Conservation (phyloP, 2,888 invertebrate species). For the Alitta virens region DNA sequence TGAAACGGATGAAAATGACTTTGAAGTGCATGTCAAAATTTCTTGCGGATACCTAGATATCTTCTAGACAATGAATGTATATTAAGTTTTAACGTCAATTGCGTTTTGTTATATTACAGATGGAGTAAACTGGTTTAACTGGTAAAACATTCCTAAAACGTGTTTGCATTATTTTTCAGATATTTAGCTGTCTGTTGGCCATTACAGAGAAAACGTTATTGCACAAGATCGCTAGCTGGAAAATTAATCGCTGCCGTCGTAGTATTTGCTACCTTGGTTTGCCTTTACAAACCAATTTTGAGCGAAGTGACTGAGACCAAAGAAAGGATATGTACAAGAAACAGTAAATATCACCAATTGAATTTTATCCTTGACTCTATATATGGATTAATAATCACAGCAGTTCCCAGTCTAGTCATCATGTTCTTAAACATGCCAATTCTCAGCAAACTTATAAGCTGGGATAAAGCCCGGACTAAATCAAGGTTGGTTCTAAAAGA, state of each 20-base stretch:
- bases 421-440: conserved; percentile 42
- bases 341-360: conserved; percentile 31
- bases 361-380: conserved; percentile 46
- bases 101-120: too few species aligned
- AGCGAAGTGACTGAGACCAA: conserved; percentile 28
- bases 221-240: conserved; percentile 38
- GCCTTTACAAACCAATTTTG: conserved; percentile 43
- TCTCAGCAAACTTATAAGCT: conserved; percentile 38
- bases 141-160: too few species aligned
- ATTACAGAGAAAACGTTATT: conserved; percentile 39
- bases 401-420: conserved; percentile 24
- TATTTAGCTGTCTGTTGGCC: conserved; percentile 50
- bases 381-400: conserved; percentile 35
- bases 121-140: too few species aligned
- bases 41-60: too few species aligned
- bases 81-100: too few species aligned
- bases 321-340: conserved; percentile 35
- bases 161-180: conserved; percentile 20
- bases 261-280: conserved; percentile 32
- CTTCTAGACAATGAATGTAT: too few species aligned
- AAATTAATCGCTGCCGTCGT: conserved; percentile 37
- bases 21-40: too few species aligned
- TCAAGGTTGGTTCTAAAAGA: conserved; percentile 18
- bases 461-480: background rate
- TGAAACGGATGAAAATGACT: too few species aligned